Evolutionary conservation across 2,888 invertebrate genomes (phyloP), one percentile per base, ranked within the genome.

Genomic region (Cyaniris semiargus): DNA sequence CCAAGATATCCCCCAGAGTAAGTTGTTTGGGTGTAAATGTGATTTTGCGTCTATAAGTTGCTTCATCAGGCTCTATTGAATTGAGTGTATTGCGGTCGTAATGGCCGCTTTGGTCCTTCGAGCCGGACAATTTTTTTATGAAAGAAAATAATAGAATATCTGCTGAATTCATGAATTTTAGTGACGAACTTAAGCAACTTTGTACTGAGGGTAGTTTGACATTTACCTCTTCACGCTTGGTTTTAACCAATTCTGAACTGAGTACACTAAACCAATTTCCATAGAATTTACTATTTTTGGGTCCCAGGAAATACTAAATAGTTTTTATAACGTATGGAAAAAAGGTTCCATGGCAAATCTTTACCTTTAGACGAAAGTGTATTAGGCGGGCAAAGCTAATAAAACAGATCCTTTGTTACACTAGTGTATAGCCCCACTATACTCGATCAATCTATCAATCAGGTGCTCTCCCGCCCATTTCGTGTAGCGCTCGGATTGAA

Each of bases 41-140:
- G 66, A 60, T 60, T 66, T 66, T 66, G 66, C 27, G 66, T 66
- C 66, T 66, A 66, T 18, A 66, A 66, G 66, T 66, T 27, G 66
- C 66, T 66, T 66, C 66, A 66, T 66, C 15, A 66, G 6, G 15
- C 18, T 66, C 66, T 66, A 66, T 66, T 66, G 66, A 66, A 66
- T 66, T 66, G 66, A 66, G 27, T 27, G 27, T 31, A 27, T 27
- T 66, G 27, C 27, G 27, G 66, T 66, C 15, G 58, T 58, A 58
- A 66, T 66, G 13, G 66, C 27, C 13, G 21, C 15, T 31, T 66
- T 27, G 27, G 66, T 66, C 66, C 66, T 66, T 27, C 66, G 66
- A 66, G 27, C 27, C 66, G 60, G 60, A 60, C 21, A 23, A 21
- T 23, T 60, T 60, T 23, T 66, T 13, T 27, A 60, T 23, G 10